Conservation (phyloP, 2,888 invertebrate genomes). For the Leptopilina syphax region DNA sequence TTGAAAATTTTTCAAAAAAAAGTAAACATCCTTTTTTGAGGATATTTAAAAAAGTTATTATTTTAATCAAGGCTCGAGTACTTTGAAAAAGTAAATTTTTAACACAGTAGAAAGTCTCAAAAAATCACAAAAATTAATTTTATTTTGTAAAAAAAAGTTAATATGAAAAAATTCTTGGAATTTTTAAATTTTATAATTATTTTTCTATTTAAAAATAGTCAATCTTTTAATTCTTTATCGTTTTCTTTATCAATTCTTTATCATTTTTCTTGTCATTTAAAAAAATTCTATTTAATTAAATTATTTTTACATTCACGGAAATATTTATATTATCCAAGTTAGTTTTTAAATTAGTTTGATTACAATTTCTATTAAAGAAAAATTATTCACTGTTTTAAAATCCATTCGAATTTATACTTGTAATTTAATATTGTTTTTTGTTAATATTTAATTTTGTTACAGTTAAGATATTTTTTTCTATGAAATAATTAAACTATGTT, state of each 20-base stretch:
- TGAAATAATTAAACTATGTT: neutral
- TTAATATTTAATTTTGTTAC: conserved; percentile 1
- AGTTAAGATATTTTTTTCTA: neutral
- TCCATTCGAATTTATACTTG: neutral
- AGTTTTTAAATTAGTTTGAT: too few species aligned
- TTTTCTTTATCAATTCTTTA: too few species aligned
- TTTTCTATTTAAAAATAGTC: neutral
- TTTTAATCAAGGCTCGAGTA: conserved; percentile 6
- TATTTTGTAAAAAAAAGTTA: neutral
- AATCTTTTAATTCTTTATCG: too few species aligned
- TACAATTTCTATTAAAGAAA: neutral
- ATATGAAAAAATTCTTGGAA: neutral
- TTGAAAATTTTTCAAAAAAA: neutral
- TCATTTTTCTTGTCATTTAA: too few species aligned
- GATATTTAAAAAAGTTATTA: neutral
- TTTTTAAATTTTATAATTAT: neutral
- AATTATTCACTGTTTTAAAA: conserved; percentile 1
- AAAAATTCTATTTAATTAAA: too few species aligned
- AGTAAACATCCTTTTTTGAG: neutral
- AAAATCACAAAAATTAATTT: neutral
- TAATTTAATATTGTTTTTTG: neutral
- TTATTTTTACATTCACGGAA: too few species aligned
- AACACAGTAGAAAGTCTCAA: neutral
- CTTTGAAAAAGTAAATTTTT: neutral
- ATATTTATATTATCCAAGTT: too few species aligned